Evolutionary conservation across 64 coral and sea anemone genomes (phyloP).

Genomic region (Trachythela sp.): DNA sequence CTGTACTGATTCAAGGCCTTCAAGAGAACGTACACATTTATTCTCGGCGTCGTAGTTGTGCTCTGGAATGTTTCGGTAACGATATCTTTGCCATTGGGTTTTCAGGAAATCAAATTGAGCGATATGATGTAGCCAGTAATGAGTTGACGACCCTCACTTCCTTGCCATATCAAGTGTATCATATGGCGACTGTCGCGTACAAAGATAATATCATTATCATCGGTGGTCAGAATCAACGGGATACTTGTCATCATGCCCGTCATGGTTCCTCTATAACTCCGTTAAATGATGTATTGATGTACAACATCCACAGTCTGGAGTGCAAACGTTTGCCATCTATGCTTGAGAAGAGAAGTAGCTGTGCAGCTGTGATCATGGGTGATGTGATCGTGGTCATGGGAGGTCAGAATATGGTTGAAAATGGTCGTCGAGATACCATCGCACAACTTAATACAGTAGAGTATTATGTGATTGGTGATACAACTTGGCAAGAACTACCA

Average conservation of each 20-base stretch:
- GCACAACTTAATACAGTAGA: neutral
- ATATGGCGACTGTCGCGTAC: neutral
- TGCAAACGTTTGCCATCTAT: neutral
- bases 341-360: neutral
- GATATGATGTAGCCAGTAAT: too few species aligned
- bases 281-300: neutral
- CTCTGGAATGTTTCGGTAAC: too few species aligned
- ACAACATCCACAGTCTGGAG: neutral
- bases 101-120: too few species aligned
- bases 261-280: too few species aligned
- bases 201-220: neutral
- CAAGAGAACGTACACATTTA: too few species aligned
- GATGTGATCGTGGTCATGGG: neutral
- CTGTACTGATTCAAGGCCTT: too few species aligned
- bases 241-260: too few species aligned
- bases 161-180: neutral
- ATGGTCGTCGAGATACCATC: neutral
- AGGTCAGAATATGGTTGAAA: neutral
- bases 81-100: neutral
- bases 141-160: neutral
- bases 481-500: neutral
- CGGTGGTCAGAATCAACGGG: neutral
- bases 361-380: neutral
- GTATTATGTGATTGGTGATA: neutral
- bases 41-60: too few species aligned